Conservation (phyloP, 2,797 vertebrate species). For the Crax fasciolata region DNA sequence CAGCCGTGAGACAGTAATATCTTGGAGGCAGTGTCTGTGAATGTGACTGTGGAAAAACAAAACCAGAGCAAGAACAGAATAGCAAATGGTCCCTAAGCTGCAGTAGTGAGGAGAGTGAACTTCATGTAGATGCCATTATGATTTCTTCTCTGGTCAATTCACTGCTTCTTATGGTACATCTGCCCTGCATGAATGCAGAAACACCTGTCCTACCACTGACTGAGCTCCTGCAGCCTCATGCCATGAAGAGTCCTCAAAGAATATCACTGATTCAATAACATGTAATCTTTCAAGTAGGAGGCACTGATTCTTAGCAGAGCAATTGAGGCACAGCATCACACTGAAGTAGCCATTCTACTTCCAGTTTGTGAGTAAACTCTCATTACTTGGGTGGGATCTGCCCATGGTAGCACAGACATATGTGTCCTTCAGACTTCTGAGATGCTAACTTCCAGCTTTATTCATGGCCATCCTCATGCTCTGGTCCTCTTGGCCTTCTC, state of each 20-base stretch:
- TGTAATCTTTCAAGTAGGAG: background rate
- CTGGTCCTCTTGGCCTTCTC: background rate
- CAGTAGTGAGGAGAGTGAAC: background rate
- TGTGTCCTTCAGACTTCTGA: background rate
- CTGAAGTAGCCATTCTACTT: background rate
- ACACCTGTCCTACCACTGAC: background rate
- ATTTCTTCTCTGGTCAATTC: background rate
- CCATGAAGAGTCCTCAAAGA: background rate
- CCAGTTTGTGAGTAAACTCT: background rate
- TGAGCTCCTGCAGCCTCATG: background rate
- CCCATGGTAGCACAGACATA: background rate
- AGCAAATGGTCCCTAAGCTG: background rate
- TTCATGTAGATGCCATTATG: background rate
- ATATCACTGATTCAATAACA: background rate
- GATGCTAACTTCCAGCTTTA: background rate
- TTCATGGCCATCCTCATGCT: background rate
- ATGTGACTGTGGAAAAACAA: background rate
- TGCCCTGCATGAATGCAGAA: accelerated
- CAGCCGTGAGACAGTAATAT: background rate
- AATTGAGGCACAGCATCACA: background rate
- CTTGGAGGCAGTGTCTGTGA: background rate
- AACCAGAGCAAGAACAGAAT: background rate
- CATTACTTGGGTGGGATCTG: background rate
- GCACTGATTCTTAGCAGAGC: background rate
- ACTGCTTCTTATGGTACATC: background rate